Conservation (phyloP, 2,113 vertebrate species). For the Atractosteus spatula region DNA sequence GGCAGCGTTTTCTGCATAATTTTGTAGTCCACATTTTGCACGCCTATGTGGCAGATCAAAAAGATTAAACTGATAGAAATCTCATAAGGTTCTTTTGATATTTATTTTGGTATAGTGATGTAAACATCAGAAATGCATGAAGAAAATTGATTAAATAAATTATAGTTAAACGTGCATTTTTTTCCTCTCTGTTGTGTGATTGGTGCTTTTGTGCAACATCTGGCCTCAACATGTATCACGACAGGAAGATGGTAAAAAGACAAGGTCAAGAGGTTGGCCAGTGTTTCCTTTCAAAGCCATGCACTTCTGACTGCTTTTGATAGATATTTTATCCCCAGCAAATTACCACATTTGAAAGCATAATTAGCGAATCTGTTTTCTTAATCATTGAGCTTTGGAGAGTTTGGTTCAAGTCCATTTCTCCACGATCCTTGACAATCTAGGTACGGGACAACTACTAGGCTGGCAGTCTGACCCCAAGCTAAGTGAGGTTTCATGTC, state of each 20-base stretch:
- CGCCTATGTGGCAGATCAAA: slow-evolving; percentile 41
- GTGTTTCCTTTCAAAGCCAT: slow-evolving; percentile 84
- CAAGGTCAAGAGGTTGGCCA: slow-evolving; percentile 78
- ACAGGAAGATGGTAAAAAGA: slow-evolving; percentile 81
- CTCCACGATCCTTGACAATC: slow-evolving; percentile 59
- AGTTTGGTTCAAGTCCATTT: slow-evolving; percentile 66
- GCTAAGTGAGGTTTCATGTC: slow-evolving; percentile 53
- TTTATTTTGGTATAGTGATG: slow-evolving; percentile 43
- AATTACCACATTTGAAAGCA: slow-evolving; percentile 89
- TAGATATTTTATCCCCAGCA: slow-evolving; percentile 93
- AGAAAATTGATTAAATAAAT: slow-evolving; percentile 44
- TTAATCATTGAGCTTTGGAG: slow-evolving; percentile 82
- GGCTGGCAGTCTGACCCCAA: slow-evolving; percentile 48
- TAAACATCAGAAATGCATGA: slow-evolving; percentile 42
- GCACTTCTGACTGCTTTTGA: slow-evolving; percentile 83
- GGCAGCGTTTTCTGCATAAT: slow-evolving; percentile 16
- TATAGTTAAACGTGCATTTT: slow-evolving; percentile 48
- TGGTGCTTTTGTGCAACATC: slow-evolving; percentile 67
- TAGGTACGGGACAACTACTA: slow-evolving; percentile 51
- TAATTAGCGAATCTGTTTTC: slow-evolving; percentile 94
- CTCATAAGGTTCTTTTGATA: slow-evolving; percentile 46
- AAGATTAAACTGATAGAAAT: slow-evolving; percentile 48
- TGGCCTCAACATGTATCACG: slow-evolving; percentile 89
- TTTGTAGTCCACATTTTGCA: slow-evolving; percentile 34
- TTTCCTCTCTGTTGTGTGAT: slow-evolving; percentile 46